These are phyloP conservation scores for Aramus guarauna DNA, from an alignment of 2,113 vertebrate species.

Conservation along the genomic window DNA sequence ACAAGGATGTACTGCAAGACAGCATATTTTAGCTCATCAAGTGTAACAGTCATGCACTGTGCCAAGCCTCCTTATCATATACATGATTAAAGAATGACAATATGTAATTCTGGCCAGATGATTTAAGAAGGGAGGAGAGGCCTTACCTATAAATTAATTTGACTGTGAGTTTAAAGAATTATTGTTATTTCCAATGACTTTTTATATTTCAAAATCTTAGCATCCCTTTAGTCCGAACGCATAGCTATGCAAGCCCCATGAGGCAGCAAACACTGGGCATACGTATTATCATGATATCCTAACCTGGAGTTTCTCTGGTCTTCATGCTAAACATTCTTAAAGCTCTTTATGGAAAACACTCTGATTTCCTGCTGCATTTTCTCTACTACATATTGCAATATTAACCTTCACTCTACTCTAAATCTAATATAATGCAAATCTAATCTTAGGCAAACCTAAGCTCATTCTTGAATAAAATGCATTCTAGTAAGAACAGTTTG, in stretches of 20 bases:
- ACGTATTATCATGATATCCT: neutral
- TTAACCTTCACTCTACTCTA: neutral
- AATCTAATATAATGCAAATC: neutral
- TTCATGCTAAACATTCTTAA: neutral
- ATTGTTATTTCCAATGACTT: neutral
- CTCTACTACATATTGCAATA: neutral
- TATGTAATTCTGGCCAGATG: neutral
- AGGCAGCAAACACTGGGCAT: neutral
- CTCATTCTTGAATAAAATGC: neutral
- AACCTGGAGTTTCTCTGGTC: neutral
- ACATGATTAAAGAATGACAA: neutral
- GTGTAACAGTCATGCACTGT: neutral
- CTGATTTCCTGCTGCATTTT: neutral
- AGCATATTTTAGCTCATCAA: neutral
- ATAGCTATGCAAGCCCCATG: neutral
- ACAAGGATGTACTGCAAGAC: neutral
- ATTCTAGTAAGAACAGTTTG: neutral
- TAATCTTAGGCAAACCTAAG: neutral
- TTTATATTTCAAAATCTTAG: neutral
- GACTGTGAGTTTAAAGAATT: neutral
- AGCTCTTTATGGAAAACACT: neutral
- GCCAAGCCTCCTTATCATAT: neutral
- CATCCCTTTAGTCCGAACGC: neutral
- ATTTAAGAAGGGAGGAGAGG: neutral
- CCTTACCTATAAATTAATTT: neutral